A percentile compares a stretch with the other conserved stretches of the same genome.
These are phyloP conservation scores for Trachymyrmex septentrionalis DNA, from an alignment of 1,140 invertebrate genomes.

Conservation along the genomic window DNA sequence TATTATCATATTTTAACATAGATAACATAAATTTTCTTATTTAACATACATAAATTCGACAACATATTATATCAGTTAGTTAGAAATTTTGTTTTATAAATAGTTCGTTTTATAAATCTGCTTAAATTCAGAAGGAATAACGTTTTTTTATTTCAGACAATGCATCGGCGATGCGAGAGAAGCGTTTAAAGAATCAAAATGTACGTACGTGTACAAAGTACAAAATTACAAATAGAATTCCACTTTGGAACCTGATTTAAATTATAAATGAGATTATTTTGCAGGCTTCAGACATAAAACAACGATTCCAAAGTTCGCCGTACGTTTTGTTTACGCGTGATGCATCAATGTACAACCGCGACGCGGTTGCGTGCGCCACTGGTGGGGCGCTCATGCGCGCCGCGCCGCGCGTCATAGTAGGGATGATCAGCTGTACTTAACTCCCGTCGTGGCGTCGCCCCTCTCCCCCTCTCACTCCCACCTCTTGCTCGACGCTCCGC, in stretches of 20 bases:
- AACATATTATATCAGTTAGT: background rate
- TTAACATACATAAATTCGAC: background rate
- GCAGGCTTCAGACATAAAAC: background rate
- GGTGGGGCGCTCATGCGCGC: background rate
- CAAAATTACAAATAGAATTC: conserved; percentile 18
- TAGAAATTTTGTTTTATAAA: too few species aligned
- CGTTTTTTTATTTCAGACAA: background rate
- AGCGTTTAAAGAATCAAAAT: background rate
- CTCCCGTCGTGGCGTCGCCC: background rate
- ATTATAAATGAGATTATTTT: background rate
- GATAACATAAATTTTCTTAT: background rate
- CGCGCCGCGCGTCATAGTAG: conserved; percentile 8
- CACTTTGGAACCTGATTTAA: background rate
- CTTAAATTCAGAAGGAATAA: background rate
- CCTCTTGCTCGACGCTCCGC: too few species aligned
- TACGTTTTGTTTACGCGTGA: background rate
- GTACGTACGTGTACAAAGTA: background rate
- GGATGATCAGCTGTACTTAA: conserved; percentile 75
- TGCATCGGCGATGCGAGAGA: background rate
- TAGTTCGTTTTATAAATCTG: too few species aligned
- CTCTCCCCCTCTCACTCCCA: too few species aligned
- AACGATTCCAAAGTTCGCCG: conserved; percentile 16
- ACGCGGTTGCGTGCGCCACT: background rate
- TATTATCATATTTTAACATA: background rate
- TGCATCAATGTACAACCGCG: background rate